Conservation (phyloP, 2,113 vertebrate species). For the Baryphthengus martii region DNA sequence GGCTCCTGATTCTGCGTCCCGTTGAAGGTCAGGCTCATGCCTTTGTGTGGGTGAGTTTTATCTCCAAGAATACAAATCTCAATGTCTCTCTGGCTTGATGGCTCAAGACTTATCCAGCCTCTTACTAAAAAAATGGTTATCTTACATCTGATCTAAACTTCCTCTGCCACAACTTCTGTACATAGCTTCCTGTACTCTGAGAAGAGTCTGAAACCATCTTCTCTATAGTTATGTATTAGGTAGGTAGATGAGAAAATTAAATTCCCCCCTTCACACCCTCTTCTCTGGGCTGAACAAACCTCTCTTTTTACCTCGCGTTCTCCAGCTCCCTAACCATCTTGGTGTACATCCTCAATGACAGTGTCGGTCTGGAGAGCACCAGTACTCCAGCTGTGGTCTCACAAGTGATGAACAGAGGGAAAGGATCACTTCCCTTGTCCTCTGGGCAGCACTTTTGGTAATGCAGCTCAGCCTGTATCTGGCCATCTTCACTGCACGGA, state of each 20-base stretch:
- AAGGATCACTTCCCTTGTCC: background rate
- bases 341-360: background rate
- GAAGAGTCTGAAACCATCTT: background rate
- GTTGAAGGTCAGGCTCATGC: background rate
- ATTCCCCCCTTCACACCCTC: background rate
- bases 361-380: background rate
- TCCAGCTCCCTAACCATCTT: background rate
- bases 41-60: background rate
- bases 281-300: background rate
- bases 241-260: background rate
- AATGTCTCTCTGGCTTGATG: background rate
- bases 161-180: background rate
- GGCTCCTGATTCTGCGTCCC: background rate
- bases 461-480: background rate
- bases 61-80: background rate
- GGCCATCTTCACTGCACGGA: background rate
- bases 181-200: background rate
- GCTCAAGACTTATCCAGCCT: background rate
- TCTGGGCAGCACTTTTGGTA: background rate
- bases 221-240: background rate
- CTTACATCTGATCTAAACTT: background rate
- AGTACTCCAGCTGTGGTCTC: background rate
- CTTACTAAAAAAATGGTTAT: background rate
- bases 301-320: background rate
- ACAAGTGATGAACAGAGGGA: rapidly evolving